phyloP scores from a whole-genome alignment of 2,113 vertebrate genomes.

The Scytalopus superciliaris region DNA sequence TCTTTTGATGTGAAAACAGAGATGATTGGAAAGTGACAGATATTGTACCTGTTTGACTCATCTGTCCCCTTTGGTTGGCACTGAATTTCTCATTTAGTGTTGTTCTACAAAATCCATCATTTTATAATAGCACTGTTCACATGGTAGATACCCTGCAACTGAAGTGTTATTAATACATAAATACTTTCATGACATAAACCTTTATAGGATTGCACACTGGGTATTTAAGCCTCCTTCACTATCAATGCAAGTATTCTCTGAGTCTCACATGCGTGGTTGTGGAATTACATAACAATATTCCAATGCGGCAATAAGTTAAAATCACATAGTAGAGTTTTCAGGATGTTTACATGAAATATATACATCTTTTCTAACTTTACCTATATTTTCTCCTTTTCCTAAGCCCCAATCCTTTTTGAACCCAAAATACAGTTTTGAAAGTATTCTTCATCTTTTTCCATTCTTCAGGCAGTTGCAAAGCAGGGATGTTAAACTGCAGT shows the following conservation, averaged over 20 bases:
- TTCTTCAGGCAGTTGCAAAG: not conserved
- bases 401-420: not conserved
- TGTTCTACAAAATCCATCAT: constrained; percentile 1
- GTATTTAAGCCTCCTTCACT: not conserved
- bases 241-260: not conserved
- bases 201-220: not conserved
- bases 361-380: not conserved
- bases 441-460: not conserved
- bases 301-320: not conserved
- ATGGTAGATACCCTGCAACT: not conserved
- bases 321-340: not conserved
- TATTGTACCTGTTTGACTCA: not conserved
- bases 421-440: not conserved
- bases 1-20: not conserved
- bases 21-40: not conserved
- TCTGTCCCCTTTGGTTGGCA: not conserved
- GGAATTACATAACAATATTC: not conserved
- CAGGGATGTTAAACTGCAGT: not conserved
- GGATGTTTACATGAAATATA: not conserved
- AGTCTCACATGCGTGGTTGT: not conserved
- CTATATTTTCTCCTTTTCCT: not conserved
- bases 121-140: not conserved
- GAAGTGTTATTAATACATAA: constrained; percentile 14
- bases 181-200: constrained; percentile 8
- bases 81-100: constrained; percentile 1